Base-by-base conservation (phyloP, 2,113 vertebrate species). In the Lepidothrix coronata region DNA sequence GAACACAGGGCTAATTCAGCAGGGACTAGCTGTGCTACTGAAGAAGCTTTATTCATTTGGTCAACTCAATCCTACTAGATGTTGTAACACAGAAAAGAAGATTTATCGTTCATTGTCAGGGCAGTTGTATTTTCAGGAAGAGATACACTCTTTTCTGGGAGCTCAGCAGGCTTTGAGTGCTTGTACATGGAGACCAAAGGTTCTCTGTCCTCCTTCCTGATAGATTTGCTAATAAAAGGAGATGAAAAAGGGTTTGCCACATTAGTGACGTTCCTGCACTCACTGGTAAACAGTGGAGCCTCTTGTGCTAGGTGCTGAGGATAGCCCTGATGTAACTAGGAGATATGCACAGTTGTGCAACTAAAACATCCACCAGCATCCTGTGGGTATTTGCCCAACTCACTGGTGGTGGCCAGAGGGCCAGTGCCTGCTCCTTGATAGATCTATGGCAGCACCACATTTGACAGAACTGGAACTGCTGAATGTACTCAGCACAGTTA, bases 401-500 rank as follows among this genome's bases (percentile, higher is more conserved):
- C 6, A 3, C 10, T 81, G 35, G 65, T 46, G 49, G 35, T 16
- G 44, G 44, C 35, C 55, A 63, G 70, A 41, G 49, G 25, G 3
- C 28, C 35, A 51, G 14, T 57, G 35, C 35, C 30, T 27, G 17
- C 28, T 59, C 35, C 25, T n/a, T 37, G 35, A 20, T 3, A 37
- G 35, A 74, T 43, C 65, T 51, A 3, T 8, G 39, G 12, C 10
- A 9, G 35, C 39, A n/a, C 19, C 14, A 14, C 5, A 1, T 49
- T 41, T 61, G 31, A 43, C 59, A 43, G 70, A 76, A 24, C 9
- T 43, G 31, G 28, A 46, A 48, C 39, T 46, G 46, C 8, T 12
- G 58, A 49, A n/a, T 5, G 4, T 35, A 15, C 22, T 73, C 24
- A 61, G 41, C 41, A 25, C 0, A 0, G 16, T 30, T 58, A 52